Conservation (phyloP, 1,140 invertebrate genomes). For the Drosophila pseudoobscura region DNA sequence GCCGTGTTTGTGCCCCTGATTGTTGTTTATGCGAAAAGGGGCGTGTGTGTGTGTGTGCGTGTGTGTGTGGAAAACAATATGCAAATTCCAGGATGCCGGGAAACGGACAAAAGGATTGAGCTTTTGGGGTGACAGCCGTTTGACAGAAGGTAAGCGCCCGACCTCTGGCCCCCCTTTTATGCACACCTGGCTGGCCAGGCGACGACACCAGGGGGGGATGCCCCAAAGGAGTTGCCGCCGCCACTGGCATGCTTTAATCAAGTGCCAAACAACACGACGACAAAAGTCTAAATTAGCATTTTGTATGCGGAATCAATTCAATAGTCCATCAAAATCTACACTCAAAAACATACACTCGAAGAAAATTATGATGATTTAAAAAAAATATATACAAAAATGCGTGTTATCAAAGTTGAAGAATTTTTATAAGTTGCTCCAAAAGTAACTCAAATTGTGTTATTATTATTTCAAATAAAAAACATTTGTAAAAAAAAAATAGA, state of each 20-base stretch:
- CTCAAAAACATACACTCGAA: background rate
- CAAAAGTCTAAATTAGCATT: slow-evolving; percentile 37
- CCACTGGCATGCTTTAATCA: slow-evolving; percentile 46
- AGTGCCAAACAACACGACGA: slow-evolving; percentile 25
- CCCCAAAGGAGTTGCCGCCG: background rate
- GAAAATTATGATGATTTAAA: no score
- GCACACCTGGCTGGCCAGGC: slow-evolving; percentile 40
- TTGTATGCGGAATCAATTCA: slow-evolving; percentile 23
- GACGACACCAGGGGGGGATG: slow-evolving; percentile 27
- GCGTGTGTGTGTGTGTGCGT: slow-evolving; percentile 18
- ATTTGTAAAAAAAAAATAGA: no score
- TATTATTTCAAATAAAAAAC: no score
- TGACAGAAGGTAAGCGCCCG: slow-evolving; percentile 49
- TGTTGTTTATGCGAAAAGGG: slow-evolving; percentile 55
- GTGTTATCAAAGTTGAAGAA: no score
- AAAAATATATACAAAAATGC: no score
- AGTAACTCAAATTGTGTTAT: no score
- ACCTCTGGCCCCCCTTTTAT: slow-evolving; percentile 48
- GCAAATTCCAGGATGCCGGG: slow-evolving; percentile 32
- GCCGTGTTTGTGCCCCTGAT: slow-evolving; percentile 56
- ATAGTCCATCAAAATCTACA: slow-evolving; percentile 25
- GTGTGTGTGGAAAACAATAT: slow-evolving; percentile 21
- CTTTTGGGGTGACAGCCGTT: slow-evolving; percentile 47
- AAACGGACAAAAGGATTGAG: slow-evolving; percentile 58
- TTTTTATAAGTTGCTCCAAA: no score